Percentiles rank a stretch among this genome's conserved stretches.
Conservation (phyloP, 2,888 invertebrate genomes). For the Drosophila anceps region DNA sequence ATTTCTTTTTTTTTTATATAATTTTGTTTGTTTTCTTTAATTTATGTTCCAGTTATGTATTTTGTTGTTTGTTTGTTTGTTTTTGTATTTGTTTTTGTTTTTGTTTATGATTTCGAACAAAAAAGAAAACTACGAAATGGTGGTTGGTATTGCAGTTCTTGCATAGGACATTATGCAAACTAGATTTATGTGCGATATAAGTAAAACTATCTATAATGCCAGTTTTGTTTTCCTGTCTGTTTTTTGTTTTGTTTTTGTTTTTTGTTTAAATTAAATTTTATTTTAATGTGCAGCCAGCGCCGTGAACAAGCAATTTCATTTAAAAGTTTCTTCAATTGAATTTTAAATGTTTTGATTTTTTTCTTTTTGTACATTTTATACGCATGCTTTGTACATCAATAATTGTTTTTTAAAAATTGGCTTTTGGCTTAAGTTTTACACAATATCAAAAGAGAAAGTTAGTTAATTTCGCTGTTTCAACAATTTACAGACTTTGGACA, state of each 20-base stretch:
- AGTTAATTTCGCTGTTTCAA: neutral
- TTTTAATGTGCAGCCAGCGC: conserved; percentile 7
- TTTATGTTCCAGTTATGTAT: conserved; percentile 51
- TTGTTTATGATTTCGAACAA: conserved; percentile 35
- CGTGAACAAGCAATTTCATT: conserved; percentile 3
- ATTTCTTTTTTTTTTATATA: conserved; percentile 12
- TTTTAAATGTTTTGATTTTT: neutral
- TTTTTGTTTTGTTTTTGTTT: too few relatives aligned
- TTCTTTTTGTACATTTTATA: conserved; percentile 54
- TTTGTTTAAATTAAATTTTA: conserved; percentile 21
- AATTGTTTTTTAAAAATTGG: conserved; percentile 8
- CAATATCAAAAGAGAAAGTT: conserved; percentile 21
- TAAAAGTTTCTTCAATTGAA: neutral
- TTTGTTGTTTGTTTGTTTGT: conserved; percentile 28
- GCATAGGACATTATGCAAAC: conserved; percentile 39
- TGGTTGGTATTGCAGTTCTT: conserved; percentile 47
- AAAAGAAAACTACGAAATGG: conserved; percentile 42
- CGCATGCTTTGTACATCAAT: conserved; percentile 28
- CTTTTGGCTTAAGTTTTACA: conserved; percentile 31
- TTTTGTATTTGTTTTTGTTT: conserved; percentile 16
- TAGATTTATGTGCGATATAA: conserved; percentile 34
- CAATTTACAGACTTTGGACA: neutral
- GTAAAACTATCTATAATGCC: conserved; percentile 47
- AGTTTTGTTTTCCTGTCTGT: conserved; percentile 9
- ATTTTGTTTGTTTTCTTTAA: conserved; percentile 12